Base-by-base conservation (phyloP, 2,113 vertebrate species). In the Psammodynastes pulverulentus region DNA sequence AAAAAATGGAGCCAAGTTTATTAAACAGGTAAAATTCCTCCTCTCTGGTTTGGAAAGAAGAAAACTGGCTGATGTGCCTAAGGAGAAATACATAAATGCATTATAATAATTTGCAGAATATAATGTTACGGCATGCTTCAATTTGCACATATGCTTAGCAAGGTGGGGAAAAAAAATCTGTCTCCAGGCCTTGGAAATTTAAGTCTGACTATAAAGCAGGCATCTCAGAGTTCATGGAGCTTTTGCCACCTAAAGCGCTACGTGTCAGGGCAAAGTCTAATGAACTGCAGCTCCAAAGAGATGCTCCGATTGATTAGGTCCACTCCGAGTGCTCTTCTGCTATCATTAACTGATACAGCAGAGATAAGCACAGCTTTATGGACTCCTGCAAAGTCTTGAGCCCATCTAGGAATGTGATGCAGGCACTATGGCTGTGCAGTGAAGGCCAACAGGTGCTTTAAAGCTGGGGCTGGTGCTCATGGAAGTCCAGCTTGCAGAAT, bases 181-280 rank as follows among this genome's bases (percentile, higher is more conserved):
- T 45, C 29, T 39, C 46, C 29, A 6, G 34, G 19, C 23, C 46
- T 29, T 21, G 17, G 72, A 79, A 43, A 26, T 58, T 23, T 45
- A 56, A 53, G 88, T n/a, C 21, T 7, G 43, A 6, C 54, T n/a
- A 19, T 43, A 39, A 87, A 34, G 19, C 48, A n/a, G 5, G 51
- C 23, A 17, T 24, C 45, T n/a, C 45, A 87, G 24, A 72, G n/a
- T 51, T 62, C 84, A 92, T 21, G 9, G 87, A 85, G 17, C 13
- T 43, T 84, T 84, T 34, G 17, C 67, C 43, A n/a, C 62, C 48
- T 26, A n/a, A 52, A 87, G 43, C 39, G 67, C 90, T 43, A 92
- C 5, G 0, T 92, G 89, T 93, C 86, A 53, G 94, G 90, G 86
- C 95, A 95, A 94, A 95, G 95, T 95, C 84, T 93, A 90, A 12